These are phyloP conservation scores for Liodrosophila aerea DNA, from an alignment of 2,888 invertebrate genomes.

Conservation along the genomic window DNA sequence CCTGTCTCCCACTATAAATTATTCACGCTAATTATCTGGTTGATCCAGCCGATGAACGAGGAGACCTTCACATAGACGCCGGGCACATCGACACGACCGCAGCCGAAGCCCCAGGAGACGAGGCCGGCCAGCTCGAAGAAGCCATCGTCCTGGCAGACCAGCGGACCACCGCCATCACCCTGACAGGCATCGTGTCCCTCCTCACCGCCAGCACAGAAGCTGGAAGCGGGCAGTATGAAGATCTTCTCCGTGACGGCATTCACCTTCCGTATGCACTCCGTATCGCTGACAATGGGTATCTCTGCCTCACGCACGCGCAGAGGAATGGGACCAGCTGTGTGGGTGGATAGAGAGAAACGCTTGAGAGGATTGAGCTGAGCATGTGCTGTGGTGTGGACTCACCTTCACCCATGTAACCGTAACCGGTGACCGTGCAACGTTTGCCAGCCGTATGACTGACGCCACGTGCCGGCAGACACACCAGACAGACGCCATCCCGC, in stretches of 20 bases:
- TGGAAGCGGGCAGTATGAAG: constrained; percentile 95
- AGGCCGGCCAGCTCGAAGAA: constrained; percentile 96
- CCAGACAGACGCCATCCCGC: constrained; percentile 88
- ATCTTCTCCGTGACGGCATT: constrained; percentile 97
- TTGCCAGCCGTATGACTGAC: constrained; percentile 95
- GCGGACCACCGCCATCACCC: constrained; percentile 97
- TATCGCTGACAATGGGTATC: constrained; percentile 95
- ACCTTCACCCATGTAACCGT: constrained; percentile 98
- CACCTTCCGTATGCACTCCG: constrained; percentile 95
- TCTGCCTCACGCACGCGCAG: constrained; percentile 94
- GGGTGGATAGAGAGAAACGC: neutral
- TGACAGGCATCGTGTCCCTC: constrained; percentile 96
- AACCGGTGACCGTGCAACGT: constrained; percentile 95
- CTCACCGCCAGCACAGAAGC: constrained; percentile 97
- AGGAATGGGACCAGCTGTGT: constrained; percentile 93
- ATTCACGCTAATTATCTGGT: constrained; percentile 97
- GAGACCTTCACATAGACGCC: constrained; percentile 99
- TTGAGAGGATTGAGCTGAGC: neutral
- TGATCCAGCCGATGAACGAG: constrained; percentile 97
- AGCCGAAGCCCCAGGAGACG: constrained; percentile 97
- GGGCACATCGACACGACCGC: constrained; percentile 95
- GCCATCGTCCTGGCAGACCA: constrained; percentile 95
- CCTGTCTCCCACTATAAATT: constrained; percentile 86
- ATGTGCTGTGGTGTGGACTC: constrained; percentile 5
- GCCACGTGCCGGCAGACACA: constrained; percentile 94